Base-by-base conservation (phyloP, 2,888 invertebrate species). In the Tholera decimalis region DNA sequence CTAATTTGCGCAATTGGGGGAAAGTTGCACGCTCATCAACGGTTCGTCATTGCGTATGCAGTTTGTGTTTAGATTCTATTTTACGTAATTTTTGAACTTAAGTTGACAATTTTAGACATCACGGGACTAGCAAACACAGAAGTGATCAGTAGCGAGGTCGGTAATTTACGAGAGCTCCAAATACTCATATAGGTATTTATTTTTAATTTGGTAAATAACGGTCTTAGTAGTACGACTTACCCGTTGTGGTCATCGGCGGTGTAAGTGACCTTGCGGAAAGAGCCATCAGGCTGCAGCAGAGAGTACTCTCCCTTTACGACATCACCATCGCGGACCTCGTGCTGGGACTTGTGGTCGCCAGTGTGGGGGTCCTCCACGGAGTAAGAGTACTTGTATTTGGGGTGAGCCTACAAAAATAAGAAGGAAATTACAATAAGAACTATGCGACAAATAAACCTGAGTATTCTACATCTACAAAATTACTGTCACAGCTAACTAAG, bases 261-360 rank as follows among this genome's bases (percentile, higher is more conserved):
- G 91, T 96, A 96, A 74, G 96, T 93, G 28, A 96, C 96, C 79
- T 96, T 96, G 85, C 96, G 95, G 89, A 96, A 92, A 68, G 96
- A 96, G 74, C 96, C 96, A 82, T 96, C 96, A 24, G 96, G 96
- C 85, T 96, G 96, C 75, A 96, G 94, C 59, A 96, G 92, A 33
- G 96, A 96, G 91, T 97, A 97, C 80, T 97, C 96, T 66, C 97
- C 97, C 87, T 96, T 96, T 57, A 97, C 97, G 49, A 96, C 96
- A 78, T 97, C 96, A 26, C 97, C 97, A 85, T 96, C 96, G 47
- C 96, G 95, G 81, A 91, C 91, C 86, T 96, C 96, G 60, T 95
- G 93, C 87, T 96, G 96, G 82, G 96, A 95, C 88, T 96, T 96
- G 90, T 96, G 96, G 91, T 96, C 96, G 15, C 96, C 97, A 64